These are phyloP conservation scores for Mus pahari DNA, from an alignment of 2,113 vertebrate species.

Conservation along the genomic window DNA sequence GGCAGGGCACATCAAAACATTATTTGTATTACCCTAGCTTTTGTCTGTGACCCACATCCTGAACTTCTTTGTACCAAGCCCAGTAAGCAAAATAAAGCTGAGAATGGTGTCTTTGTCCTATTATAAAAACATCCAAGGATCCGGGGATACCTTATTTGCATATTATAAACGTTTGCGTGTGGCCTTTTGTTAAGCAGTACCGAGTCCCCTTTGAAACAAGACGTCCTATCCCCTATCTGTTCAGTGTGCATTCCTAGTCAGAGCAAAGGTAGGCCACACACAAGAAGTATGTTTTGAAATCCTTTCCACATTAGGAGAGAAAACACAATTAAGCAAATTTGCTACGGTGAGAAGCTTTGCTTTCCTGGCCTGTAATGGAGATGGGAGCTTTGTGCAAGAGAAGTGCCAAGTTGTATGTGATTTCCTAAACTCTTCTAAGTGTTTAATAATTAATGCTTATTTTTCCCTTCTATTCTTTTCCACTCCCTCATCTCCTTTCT, in stretches of 20 bases:
- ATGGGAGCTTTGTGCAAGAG: neutral
- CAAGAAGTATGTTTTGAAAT: constrained; percentile 19
- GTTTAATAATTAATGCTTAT: constrained; percentile 71
- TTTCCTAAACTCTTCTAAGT: constrained; percentile 54
- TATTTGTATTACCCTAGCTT: neutral
- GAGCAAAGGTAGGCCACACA: neutral
- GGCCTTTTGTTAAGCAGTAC: constrained; percentile 19
- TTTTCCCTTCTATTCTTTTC: constrained; percentile 65
- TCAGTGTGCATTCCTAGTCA: neutral
- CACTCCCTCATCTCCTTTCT: neutral
- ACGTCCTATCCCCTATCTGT: neutral
- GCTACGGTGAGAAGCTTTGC: neutral
- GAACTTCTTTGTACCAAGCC: neutral
- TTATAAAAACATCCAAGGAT: neutral
- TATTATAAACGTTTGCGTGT: neutral
- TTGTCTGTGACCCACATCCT: neutral
- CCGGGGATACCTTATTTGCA: neutral
- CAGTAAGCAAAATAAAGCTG: neutral
- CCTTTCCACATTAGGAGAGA: neutral
- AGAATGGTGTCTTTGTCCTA: neutral
- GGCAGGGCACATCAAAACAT: neutral
- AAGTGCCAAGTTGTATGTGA: constrained; percentile 49
- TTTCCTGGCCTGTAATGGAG: constrained; percentile 31
- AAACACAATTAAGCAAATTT: constrained; percentile 59
- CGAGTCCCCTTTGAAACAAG: neutral